Percentiles rank a stretch among this genome's conserved stretches.
phyloP scores from a whole-genome alignment of 2,888 invertebrate species.

The Dicranocentrus wangi region DNA sequence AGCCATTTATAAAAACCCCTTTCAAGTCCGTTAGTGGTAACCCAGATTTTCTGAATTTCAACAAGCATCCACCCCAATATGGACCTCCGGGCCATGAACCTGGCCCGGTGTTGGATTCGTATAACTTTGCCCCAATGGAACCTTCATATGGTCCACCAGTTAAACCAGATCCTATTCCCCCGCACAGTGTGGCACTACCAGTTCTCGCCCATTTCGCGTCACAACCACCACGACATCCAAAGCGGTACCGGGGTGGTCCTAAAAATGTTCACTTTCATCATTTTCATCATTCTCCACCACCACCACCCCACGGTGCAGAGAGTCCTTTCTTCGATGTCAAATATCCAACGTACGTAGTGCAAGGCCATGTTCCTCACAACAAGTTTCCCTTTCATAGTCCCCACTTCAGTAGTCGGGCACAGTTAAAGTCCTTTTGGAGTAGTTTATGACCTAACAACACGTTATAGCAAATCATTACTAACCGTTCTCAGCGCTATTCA shows the following conservation, averaged over 20 bases:
- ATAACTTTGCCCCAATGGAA: slow-evolving; percentile 19
- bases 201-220: slow-evolving; percentile 60
- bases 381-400: slow-evolving; percentile 37
- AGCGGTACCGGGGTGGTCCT: slow-evolving; percentile 13
- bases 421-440: slow-evolving; percentile 15
- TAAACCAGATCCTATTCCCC: slow-evolving; percentile 43
- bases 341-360: slow-evolving; percentile 42
- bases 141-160: slow-evolving; percentile 49
- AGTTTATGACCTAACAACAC: not conserved
- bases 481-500: not conserved
- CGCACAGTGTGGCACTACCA: slow-evolving; percentile 55
- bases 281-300: slow-evolving; percentile 42
- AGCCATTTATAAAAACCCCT: slow-evolving; percentile 39
- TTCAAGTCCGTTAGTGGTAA: slow-evolving; percentile 23
- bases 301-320: not conserved
- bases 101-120: slow-evolving; percentile 10
- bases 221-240: slow-evolving; percentile 27
- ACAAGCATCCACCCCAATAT: slow-evolving; percentile 34
- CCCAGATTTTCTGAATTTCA: slow-evolving; percentile 23
- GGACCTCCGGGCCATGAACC: slow-evolving; percentile 45
- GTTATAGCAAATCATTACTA: not conserved
- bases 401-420: slow-evolving; percentile 37
- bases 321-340: slow-evolving; percentile 25
- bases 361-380: slow-evolving; percentile 42
- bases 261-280: slow-evolving; percentile 42